phyloP scores from a whole-genome alignment of 2,888 invertebrate species.

The Andrena dorsata region DNA sequence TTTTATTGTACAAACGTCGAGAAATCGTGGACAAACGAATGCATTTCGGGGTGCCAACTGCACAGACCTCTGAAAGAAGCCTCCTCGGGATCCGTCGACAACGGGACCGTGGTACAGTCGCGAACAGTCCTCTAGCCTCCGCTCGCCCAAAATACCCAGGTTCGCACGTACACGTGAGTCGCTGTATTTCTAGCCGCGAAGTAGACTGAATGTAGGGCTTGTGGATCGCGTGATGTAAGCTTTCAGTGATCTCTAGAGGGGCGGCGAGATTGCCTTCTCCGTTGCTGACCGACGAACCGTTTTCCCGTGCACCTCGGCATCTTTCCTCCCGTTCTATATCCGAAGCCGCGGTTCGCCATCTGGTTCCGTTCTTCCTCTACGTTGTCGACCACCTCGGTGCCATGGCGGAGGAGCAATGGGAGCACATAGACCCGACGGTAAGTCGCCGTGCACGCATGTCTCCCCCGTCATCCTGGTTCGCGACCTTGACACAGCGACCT shows the following conservation, averaged over 20 bases:
- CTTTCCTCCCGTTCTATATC: background rate
- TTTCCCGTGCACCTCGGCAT: background rate
- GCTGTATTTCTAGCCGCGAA: constrained; percentile 64
- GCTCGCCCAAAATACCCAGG: constrained; percentile 68
- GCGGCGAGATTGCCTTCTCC: constrained; percentile 53
- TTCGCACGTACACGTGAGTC: constrained; percentile 34
- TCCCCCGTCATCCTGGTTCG: constrained; percentile 8
- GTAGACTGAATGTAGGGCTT: constrained; percentile 55
- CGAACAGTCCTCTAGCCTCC: constrained; percentile 17
- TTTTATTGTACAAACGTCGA: too few relatives aligned
- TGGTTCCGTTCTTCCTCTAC: background rate
- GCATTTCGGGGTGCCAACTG: too few relatives aligned
- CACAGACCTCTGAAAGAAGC: background rate
- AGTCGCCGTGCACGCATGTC: constrained; percentile 58
- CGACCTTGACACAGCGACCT: constrained; percentile 51
- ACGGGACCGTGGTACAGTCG: constrained; percentile 22
- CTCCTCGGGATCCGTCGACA: background rate
- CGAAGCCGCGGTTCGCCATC: constrained; percentile 10
- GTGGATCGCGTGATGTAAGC: constrained; percentile 67
- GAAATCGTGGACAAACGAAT: too few relatives aligned
- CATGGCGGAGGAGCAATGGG: constrained; percentile 83
- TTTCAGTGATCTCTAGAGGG: constrained; percentile 68
- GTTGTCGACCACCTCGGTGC: constrained; percentile 16
- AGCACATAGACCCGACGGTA: constrained; percentile 79
- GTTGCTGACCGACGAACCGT: constrained; percentile 28